A percentile compares a stretch with the other conserved stretches of the same genome.
Evolutionary conservation across 2,888 invertebrate species (phyloP).

Genomic region (Tanypteryx hageni): DNA sequence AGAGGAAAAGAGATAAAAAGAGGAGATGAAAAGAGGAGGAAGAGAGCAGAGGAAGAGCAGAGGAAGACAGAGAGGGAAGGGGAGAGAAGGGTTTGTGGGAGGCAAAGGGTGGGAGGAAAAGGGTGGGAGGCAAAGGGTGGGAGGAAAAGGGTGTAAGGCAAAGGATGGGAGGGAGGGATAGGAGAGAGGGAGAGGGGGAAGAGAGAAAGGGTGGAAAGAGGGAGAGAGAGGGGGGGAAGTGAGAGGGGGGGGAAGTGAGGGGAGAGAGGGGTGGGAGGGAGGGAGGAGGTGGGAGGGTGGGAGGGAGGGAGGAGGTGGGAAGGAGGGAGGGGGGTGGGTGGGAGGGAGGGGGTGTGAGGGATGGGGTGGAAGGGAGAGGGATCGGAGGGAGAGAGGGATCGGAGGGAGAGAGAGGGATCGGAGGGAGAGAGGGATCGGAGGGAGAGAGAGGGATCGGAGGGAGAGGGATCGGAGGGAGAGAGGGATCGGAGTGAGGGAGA

Average conservation of each 20-base stretch:
- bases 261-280: neutral
- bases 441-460: neutral
- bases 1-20: neutral
- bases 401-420: constrained; percentile 21
- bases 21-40: neutral
- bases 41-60: neutral
- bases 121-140: neutral
- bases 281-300: neutral
- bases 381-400: neutral
- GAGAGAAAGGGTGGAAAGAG: neutral
- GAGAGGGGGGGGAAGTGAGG: neutral
- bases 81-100: neutral
- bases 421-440: neutral
- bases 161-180: neutral
- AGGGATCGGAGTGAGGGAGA: neutral
- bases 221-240: neutral
- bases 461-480: neutral
- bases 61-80: neutral
- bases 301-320: neutral
- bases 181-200: neutral
- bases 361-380: neutral
- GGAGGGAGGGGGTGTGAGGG: neutral
- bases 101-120: neutral
- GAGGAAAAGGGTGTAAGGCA: no score
- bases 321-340: neutral